Evolutionary conservation across 2,888 invertebrate species (phyloP), one percentile per base, ranked within the genome.

Genomic region (Tenodera sinensis): DNA sequence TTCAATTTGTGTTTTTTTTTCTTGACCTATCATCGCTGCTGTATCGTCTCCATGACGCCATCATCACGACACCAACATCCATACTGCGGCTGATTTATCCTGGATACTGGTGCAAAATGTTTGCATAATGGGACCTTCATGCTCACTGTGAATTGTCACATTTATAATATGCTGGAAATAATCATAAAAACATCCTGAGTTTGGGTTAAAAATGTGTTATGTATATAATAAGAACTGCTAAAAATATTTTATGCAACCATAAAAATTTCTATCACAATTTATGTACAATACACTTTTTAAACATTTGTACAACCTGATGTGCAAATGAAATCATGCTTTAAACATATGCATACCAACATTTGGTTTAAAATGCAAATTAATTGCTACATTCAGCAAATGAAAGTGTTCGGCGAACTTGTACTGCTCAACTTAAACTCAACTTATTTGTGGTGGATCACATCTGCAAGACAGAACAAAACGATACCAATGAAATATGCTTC

Each of bases 401-500:
- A 94, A 97, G 97, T 92, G 97, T 98, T 91, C 95, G 98, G 90
- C 95, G 98, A 92, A 98, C 98, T 92, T 98, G 98, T 94, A 98
- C 98, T 90, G 97, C 98, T 91, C 97, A 98, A 93, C 96, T 98
- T 91, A 98, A 98, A 94, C 98, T 98, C 94, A 98, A 98, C 94
- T 95, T 98, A 93, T 98, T 98, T 95, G 98, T 98, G 98, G 98
- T 98, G 94, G 98, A 98, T 94, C 98, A 98, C 95, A 98, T 98
- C 95, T 98, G 98, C 96, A 98, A 98, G 98, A 97, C 97, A 97
- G 98, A 98, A 97, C 98, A 98, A 96, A 97, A 97, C 95, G 98
- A 98, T 95, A 98, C 97, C 93, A 98, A 98, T 94, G 98, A 98
- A 96, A 98, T 98, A 98, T 98, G 98, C 95, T 98, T 98, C 96